Percentiles rank a stretch among this genome's conserved stretches.
Conservation (phyloP, 2,797 vertebrate genomes). For the Poeciliopsis presidionis region DNA sequence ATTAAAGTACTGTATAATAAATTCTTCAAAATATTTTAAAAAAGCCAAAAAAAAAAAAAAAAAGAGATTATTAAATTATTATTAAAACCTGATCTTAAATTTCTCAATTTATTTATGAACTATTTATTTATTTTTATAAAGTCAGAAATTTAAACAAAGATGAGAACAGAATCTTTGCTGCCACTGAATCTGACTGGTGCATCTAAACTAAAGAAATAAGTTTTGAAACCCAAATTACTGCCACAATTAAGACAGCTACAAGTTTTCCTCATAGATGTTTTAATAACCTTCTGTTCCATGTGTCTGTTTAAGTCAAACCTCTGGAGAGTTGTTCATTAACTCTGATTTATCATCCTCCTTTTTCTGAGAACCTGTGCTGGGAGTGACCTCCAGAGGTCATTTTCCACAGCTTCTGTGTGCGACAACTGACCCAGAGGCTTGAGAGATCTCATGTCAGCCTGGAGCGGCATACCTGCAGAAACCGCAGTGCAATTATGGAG, state of each 20-base stretch:
- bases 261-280: constrained; percentile 26
- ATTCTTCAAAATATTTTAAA: too few relatives aligned
- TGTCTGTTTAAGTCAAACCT: constrained; percentile 32
- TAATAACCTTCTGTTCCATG: constrained; percentile 26
- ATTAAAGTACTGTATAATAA: too few relatives aligned
- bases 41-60: too few relatives aligned
- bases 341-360: constrained; percentile 13
- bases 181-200: neutral
- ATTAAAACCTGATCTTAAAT: neutral
- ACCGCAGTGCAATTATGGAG: constrained; percentile 18
- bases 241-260: constrained; percentile 6
- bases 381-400: constrained; percentile 40
- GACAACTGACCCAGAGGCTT: constrained; percentile 35
- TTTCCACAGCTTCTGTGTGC: constrained; percentile 30
- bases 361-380: constrained; percentile 9
- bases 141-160: too few relatives aligned
- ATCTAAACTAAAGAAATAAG: neutral
- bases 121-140: neutral
- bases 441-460: constrained; percentile 38
- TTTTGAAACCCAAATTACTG: neutral
- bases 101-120: neutral
- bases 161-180: too few relatives aligned
- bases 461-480: constrained; percentile 3
- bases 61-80: too few relatives aligned
- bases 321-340: constrained; percentile 46